These are phyloP conservation scores for Palythoa grandiflora DNA, from an alignment of 92 coral and sea anemone species.

Conservation along the genomic window DNA sequence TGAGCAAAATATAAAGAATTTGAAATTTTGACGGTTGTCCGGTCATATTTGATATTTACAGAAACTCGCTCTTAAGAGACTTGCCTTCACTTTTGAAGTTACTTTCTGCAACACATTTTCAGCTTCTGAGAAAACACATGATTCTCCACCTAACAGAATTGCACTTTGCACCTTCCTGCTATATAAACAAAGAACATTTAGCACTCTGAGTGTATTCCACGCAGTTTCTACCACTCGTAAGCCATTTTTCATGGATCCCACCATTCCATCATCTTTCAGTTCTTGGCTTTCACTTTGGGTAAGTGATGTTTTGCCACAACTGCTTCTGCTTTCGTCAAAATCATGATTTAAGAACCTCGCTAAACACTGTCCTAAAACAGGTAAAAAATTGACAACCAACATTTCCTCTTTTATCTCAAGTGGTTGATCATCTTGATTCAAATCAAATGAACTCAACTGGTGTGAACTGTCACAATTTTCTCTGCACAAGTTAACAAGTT, in stretches of 20 bases:
- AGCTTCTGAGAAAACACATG: neutral
- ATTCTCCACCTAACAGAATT: conserved; percentile 60
- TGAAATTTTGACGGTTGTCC: no score
- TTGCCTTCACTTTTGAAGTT: conserved; percentile 10
- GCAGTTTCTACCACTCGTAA: conserved; percentile 54
- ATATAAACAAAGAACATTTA: conserved; percentile 68
- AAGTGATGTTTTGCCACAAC: conserved; percentile 60
- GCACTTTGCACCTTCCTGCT: conserved; percentile 59
- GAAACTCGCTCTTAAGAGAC: neutral
- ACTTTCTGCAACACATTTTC: conserved; percentile 10
- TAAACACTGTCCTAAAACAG: conserved; percentile 74
- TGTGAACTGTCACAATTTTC: neutral
- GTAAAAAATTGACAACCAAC: conserved; percentile 66
- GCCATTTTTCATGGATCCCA: conserved; percentile 51
- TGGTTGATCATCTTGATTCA: neutral
- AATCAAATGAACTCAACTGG: conserved; percentile 19
- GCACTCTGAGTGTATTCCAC: conserved; percentile 64
- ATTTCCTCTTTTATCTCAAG: neutral
- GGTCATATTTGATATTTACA: no score
- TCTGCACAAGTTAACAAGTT: conserved; percentile 13
- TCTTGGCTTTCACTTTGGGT: conserved; percentile 59
- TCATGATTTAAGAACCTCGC: conserved; percentile 57
- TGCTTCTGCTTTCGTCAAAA: conserved; percentile 63
- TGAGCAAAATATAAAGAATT: no score
- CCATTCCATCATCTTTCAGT: conserved; percentile 39